Evolutionary conservation across 2,888 invertebrate genomes (phyloP).

Genomic region (Nudaria mundana): DNA sequence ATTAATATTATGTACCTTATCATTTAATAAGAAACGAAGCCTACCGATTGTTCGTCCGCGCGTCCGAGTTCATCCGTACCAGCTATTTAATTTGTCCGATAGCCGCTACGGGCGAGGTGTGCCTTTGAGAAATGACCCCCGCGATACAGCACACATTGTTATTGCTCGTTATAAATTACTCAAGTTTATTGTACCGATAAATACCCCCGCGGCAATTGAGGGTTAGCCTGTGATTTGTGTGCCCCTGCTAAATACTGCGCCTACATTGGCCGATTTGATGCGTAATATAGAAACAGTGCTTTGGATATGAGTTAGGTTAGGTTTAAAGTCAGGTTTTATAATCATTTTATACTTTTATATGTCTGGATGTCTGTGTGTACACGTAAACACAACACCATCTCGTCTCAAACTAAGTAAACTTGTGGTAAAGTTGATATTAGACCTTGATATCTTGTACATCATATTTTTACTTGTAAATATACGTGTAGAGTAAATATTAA

Average conservation of each 20-base stretch:
- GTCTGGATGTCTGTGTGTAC: too few relatives aligned
- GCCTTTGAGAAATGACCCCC: slow-evolving; percentile 70
- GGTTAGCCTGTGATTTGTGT: slow-evolving; percentile 37
- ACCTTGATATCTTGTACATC: too few relatives aligned
- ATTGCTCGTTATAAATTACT: slow-evolving; percentile 67
- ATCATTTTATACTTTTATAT: too few relatives aligned
- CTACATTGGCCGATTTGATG: slow-evolving; percentile 24
- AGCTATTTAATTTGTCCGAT: slow-evolving; percentile 31
- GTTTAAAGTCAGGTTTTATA: background rate
- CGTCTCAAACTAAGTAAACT: too few relatives aligned
- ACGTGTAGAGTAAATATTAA: too few relatives aligned
- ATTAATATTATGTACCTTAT: slow-evolving; percentile 28
- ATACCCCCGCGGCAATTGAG: slow-evolving; percentile 47
- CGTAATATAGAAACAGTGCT: slow-evolving; percentile 11
- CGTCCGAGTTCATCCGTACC: slow-evolving; percentile 4
- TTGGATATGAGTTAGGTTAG: background rate
- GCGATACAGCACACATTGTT: slow-evolving; percentile 70
- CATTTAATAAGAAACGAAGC: slow-evolving; percentile 46
- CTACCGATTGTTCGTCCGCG: slow-evolving; percentile 38
- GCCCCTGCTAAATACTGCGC: slow-evolving; percentile 39
- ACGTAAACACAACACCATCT: too few relatives aligned
- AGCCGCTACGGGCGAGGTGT: slow-evolving; percentile 59
- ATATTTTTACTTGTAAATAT: too few relatives aligned
- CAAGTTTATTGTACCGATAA: slow-evolving; percentile 57
- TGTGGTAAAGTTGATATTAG: too few relatives aligned